These are phyloP conservation scores for Semibalanus balanoides DNA, from an alignment of 1,140 invertebrate species.

Conservation along the genomic window DNA sequence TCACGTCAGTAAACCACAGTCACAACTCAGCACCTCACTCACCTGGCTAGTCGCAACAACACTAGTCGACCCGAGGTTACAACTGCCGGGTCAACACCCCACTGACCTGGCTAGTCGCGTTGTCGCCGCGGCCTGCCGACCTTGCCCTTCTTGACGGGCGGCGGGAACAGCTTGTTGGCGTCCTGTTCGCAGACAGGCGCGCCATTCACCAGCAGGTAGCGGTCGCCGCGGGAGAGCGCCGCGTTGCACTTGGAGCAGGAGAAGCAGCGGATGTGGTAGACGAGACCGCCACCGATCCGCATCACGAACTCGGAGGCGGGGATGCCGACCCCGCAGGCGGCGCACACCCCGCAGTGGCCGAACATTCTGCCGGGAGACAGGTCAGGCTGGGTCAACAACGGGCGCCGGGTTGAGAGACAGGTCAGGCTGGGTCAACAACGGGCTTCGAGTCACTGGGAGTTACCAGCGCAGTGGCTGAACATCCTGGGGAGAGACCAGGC, in stretches of 20 bases:
- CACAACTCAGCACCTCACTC: too few relatives aligned
- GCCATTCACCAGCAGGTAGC: constrained; percentile 41
- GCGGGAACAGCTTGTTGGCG: constrained; percentile 29
- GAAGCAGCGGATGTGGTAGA: constrained; percentile 85
- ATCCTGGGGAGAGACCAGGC: not conserved
- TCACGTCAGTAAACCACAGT: too few relatives aligned
- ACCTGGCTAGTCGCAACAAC: too few relatives aligned
- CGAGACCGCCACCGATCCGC: constrained; percentile 55
- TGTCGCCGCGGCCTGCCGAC: constrained; percentile 10
- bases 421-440: not conserved
- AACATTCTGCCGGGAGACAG: constrained; percentile 27
- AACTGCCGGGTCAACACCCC: too few relatives aligned
- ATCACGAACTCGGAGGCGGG: constrained; percentile 80
- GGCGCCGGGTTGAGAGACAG: not conserved
- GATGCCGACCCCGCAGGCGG: constrained; percentile 49
- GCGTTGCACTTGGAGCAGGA: constrained; percentile 66
- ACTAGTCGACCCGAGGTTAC: too few relatives aligned
- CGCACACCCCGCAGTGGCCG: constrained; percentile 26
- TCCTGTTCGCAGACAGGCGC: constrained; percentile 34
- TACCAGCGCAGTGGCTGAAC: not conserved
- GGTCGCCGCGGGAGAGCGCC: constrained; percentile 50
- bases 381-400: not conserved
- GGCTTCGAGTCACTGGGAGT: too few relatives aligned
- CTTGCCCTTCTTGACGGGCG: constrained; percentile 13
- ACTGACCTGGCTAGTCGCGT: constrained; percentile 6